Evolutionary conservation across 1,140 invertebrate genomes (phyloP).

Genomic region (Tenebrio molitor): DNA sequence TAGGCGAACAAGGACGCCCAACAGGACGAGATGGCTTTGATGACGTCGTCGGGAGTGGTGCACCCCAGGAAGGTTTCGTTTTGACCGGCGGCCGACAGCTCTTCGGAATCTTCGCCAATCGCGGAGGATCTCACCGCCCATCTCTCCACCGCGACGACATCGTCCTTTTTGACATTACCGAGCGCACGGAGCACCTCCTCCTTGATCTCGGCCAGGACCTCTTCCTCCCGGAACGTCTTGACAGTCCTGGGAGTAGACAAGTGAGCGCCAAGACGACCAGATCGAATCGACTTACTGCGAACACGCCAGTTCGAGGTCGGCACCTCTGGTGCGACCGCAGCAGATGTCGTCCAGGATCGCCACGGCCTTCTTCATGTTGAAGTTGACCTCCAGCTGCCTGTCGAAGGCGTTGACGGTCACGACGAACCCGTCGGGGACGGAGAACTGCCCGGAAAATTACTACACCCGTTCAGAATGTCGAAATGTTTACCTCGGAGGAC

Average conservation of each 20-base stretch:
- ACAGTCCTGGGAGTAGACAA: slow-evolving; percentile 61
- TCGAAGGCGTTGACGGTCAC: slow-evolving; percentile 57
- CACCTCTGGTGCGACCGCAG: slow-evolving; percentile 52
- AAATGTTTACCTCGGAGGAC: slow-evolving; percentile 64
- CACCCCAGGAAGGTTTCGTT: slow-evolving; percentile 84
- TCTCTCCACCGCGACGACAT: slow-evolving; percentile 29
- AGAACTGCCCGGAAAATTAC: slow-evolving; percentile 54
- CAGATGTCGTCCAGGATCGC: slow-evolving; percentile 59
- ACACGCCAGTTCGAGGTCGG: slow-evolving; percentile 59
- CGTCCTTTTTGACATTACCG: slow-evolving; percentile 22
- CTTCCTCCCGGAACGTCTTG: slow-evolving; percentile 52
- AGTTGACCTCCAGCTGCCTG: slow-evolving; percentile 55
- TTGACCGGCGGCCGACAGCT: slow-evolving; percentile 87
- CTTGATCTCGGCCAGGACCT: slow-evolving; percentile 51
- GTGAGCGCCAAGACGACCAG: too few relatives aligned
- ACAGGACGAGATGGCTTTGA: slow-evolving; percentile 75
- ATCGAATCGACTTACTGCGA: too few relatives aligned
- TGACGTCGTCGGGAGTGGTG: slow-evolving; percentile 68
- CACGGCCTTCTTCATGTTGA: slow-evolving; percentile 53
- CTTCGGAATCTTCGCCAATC: slow-evolving; percentile 82
- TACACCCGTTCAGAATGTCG: background rate
- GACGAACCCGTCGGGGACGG: slow-evolving; percentile 59
- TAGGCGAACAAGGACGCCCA: slow-evolving; percentile 86
- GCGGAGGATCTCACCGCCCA: slow-evolving; percentile 67
- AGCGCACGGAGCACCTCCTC: slow-evolving; percentile 39